Conservation (phyloP, 2,113 vertebrate genomes). For the Oreochromis aureus region DNA sequence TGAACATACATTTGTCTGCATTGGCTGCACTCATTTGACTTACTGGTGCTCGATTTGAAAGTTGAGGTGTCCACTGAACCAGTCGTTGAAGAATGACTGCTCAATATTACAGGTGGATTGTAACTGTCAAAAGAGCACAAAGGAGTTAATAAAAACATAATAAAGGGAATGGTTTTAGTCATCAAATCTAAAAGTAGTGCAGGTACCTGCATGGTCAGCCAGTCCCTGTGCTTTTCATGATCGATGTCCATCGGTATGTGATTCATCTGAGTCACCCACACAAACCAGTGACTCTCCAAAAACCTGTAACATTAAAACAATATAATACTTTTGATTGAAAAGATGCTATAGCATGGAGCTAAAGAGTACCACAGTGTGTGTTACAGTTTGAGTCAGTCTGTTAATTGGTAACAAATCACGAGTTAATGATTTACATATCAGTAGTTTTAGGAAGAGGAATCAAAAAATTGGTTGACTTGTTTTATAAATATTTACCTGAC, state of each 20-base stretch:
- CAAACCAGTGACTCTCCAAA: constrained; percentile 96
- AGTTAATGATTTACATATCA: neutral
- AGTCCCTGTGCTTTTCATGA: constrained; percentile 84
- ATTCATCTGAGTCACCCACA: constrained; percentile 98
- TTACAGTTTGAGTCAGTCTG: neutral
- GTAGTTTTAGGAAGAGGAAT: neutral
- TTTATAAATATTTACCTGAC: constrained; percentile 77
- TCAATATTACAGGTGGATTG: constrained; percentile 90
- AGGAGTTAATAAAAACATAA: neutral
- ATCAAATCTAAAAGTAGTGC: neutral
- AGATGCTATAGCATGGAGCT: neutral
- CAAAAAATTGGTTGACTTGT: neutral
- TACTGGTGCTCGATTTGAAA: constrained; percentile 96
- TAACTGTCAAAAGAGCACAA: constrained; percentile 62
- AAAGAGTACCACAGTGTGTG: neutral
- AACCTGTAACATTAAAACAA: constrained; percentile 70
- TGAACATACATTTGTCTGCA: neutral
- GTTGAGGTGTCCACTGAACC: constrained; percentile 94
- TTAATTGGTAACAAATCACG: neutral
- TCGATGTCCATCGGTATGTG: constrained; percentile 93
- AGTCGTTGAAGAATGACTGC: constrained; percentile 89
- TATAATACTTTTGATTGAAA: neutral
- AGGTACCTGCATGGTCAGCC: constrained; percentile 90
- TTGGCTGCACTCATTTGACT: constrained; percentile 48
- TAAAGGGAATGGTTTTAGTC: neutral